Conservation (phyloP, 2,113 vertebrate genomes). For the Platanista minor region DNA sequence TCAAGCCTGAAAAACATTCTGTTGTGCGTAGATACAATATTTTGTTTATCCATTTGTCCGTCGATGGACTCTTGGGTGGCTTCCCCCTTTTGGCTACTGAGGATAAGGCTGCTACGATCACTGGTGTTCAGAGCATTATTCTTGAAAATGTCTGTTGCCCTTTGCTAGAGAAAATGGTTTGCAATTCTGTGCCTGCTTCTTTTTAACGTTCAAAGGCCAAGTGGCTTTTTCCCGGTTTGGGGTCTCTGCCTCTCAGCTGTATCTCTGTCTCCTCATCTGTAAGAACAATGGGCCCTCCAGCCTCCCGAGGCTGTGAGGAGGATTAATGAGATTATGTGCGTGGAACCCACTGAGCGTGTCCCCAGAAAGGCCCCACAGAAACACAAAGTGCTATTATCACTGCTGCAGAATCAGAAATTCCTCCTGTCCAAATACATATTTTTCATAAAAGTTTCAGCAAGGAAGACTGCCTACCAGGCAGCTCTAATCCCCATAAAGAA, state of each 20-base stretch:
- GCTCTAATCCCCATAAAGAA: conserved; percentile 28
- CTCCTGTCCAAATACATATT: neutral
- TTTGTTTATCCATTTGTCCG: neutral
- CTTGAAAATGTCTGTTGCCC: neutral
- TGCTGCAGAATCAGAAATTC: neutral
- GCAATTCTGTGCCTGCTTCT: neutral
- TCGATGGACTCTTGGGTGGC: fast-evolving
- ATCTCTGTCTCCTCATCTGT: neutral
- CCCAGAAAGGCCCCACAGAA: neutral
- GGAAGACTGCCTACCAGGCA: neutral
- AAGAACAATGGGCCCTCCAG: neutral
- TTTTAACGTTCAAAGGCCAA: fast-evolving
- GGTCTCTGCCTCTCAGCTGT: neutral
- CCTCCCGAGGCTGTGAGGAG: neutral
- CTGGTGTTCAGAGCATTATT: neutral
- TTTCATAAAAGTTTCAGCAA: conserved; percentile 42
- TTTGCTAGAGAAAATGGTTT: neutral
- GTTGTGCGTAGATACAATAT: fast-evolving
- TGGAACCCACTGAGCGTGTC: neutral
- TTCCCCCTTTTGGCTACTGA: neutral
- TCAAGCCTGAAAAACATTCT: neutral
- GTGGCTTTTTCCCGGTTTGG: neutral
- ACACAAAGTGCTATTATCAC: neutral
- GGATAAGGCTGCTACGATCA: neutral
- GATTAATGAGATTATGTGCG: neutral